Evolutionary conservation across 2,888 invertebrate genomes (phyloP), one percentile per base, ranked within the genome.

Genomic region (Lasioglossum zephyrum): DNA sequence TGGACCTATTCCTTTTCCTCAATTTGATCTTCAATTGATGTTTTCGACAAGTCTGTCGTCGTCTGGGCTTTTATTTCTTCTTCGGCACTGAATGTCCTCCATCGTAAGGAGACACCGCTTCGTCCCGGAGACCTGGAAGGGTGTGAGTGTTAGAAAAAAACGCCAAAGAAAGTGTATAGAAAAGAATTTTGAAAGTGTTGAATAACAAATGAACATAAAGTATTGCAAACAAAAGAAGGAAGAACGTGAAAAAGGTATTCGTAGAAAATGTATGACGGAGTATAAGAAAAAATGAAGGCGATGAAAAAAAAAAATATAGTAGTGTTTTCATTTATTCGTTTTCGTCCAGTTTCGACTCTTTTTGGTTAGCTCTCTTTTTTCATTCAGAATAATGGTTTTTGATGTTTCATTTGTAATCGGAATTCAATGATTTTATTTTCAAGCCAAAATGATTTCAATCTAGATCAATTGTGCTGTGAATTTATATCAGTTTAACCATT

Each of bases 81-180:
- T 39, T 39, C 39, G 39, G 4, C 39, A 39, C 4, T 39, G 39
- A 39, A 39, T 4, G 39, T 39, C 39, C 39, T 39, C 5, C 39
- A 39, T 39, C 39, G 6, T 8, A 8, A 22, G 26, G 63, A 16
- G 11, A 31, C 11, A 11, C 8, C 4, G 16, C 16, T n/a, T 73
- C 44, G 57, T 11, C 75, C 26, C 13, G 31, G 77, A 86, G 88
- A 94, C 92, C 94, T 95, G 90, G 92, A 94, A 93, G 91, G 92
- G 92, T 94, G 95, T 95, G 95, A 95, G 95, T 88, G 94, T 95
- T 94, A 95, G 93, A 93, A 92, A 82, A 82, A 83, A 77, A 78
- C 44, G 83, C 87, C 84, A 78, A 76, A 86, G 31, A 16, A 39
- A 84, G 63, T 11, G 1, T 16, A 16, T 18, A 16, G 36, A 69